Percentiles rank a stretch among this genome's conserved stretches.
phyloP scores from a whole-genome alignment of 1,140 invertebrate species.

The Drosophila ananassae region DNA sequence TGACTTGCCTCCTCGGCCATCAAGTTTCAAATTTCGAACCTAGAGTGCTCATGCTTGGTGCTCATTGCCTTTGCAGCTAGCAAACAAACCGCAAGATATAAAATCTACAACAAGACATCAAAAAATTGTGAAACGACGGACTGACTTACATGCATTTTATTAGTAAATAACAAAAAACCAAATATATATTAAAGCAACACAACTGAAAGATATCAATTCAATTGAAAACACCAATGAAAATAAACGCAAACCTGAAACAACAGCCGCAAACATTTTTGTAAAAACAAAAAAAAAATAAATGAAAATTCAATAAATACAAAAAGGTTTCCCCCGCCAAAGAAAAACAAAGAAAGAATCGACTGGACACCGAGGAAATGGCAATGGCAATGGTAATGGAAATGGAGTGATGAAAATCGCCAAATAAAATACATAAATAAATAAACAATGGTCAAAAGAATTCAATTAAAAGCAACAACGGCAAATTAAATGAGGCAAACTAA shows the following conservation, averaged over 20 bases:
- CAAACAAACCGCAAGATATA: neutral
- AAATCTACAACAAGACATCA: conserved; percentile 26
- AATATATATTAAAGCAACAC: conserved; percentile 1
- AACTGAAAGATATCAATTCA: conserved; percentile 60
- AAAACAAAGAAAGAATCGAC: conserved; percentile 15
- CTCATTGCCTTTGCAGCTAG: conserved; percentile 12
- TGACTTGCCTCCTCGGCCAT: neutral
- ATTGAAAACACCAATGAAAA: conserved; percentile 48
- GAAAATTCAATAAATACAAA: conserved; percentile 43
- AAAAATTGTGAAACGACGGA: conserved; percentile 80
- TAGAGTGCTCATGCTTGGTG: conserved; percentile 11
- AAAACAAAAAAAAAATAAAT: conserved; percentile 12
- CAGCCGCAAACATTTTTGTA: conserved; percentile 41
- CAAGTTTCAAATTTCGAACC: conserved; percentile 6
- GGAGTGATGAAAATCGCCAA: conserved; percentile 48
- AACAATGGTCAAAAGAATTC: conserved; percentile 51
- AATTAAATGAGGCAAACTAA: conserved; percentile 48
- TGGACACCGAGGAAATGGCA: conserved; percentile 12
- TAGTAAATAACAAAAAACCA: conserved; percentile 67
- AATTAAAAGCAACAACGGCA: conserved; percentile 24
- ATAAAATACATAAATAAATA: conserved; percentile 56
- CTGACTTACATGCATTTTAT: conserved; percentile 82
- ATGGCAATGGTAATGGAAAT: conserved; percentile 25
- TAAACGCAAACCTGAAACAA: conserved; percentile 21
- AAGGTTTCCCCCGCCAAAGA: conserved; percentile 44